Conservation (phyloP, 1,140 invertebrate genomes). For the Bombus waltoni region DNA sequence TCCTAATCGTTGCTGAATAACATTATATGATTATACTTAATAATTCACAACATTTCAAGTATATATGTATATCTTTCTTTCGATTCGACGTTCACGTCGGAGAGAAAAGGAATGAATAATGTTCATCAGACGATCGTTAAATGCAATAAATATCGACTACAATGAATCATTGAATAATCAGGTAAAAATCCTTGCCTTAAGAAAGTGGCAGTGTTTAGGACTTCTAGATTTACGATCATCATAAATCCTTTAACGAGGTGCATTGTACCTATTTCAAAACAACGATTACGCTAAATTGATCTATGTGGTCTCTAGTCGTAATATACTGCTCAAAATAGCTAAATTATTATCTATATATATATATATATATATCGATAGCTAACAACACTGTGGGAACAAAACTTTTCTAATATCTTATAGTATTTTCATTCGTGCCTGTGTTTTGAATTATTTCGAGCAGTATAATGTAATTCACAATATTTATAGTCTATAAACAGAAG, state of each 20-base stretch:
- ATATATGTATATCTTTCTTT: background rate
- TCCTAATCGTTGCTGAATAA: background rate
- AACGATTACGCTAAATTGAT: background rate
- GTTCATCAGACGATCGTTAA: background rate
- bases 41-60: slow-evolving; percentile 22
- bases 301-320: background rate
- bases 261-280: slow-evolving; percentile 24
- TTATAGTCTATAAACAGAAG: slow-evolving; percentile 4
- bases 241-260: slow-evolving; percentile 6
- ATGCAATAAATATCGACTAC: slow-evolving; percentile 15
- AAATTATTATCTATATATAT: no score
- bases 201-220: slow-evolving; percentile 40
- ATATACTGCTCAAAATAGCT: slow-evolving; percentile 12
- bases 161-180: background rate
- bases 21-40: background rate
- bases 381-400: background rate
- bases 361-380: background rate
- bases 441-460: slow-evolving; percentile 6
- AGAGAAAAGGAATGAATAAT: background rate
- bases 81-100: background rate
- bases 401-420: background rate
- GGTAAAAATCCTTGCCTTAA: slow-evolving; percentile 37
- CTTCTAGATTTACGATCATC: background rate
- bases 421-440: background rate
- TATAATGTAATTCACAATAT: background rate